Evolutionary conservation across 2,888 invertebrate genomes (phyloP).

Genomic region (Lysandra coridon): DNA sequence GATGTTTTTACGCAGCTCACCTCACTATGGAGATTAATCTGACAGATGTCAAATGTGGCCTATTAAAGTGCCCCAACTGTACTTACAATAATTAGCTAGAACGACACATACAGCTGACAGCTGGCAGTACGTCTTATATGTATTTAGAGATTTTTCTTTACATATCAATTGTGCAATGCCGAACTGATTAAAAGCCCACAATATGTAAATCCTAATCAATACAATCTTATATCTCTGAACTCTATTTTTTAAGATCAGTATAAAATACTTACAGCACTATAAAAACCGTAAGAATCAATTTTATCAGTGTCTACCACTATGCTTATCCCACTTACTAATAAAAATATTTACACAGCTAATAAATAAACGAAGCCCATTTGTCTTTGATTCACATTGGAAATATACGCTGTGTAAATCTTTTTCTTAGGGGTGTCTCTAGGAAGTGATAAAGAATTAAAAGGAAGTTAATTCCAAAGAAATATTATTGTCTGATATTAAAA

Average conservation of each 20-base stretch:
- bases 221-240: background rate
- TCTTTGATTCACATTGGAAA: background rate
- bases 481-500: background rate
- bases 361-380: background rate
- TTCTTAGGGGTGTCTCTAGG: background rate
- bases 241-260: background rate
- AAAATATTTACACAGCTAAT: background rate
- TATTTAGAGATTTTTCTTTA: slow-evolving; percentile 8
- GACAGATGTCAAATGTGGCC: no score
- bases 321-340: background rate
- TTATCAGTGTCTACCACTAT: no score
- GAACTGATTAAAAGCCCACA: background rate
- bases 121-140: background rate
- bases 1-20: no score
- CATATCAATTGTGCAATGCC: slow-evolving; percentile 1
- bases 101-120: background rate
- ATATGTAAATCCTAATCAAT: no score
- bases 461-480: background rate
- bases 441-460: background rate
- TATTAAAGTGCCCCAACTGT: no score
- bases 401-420: background rate
- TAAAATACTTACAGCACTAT: no score
- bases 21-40: no score
- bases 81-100: background rate
- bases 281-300: no score